Conservation (phyloP, 1,140 invertebrate species). For the Zaprionus camerounensis region DNA sequence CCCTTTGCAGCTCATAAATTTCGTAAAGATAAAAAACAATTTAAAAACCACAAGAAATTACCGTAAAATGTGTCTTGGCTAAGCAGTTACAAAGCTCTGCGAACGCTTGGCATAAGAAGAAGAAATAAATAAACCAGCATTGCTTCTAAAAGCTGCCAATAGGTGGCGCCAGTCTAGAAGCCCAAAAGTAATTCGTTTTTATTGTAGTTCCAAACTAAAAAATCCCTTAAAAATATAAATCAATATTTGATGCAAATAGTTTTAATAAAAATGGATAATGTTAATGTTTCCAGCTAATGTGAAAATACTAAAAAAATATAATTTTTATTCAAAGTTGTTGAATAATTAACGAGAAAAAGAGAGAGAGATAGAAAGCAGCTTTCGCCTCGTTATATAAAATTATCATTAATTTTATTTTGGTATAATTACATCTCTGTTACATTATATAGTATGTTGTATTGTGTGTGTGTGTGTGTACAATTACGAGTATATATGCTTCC, state of each 20-base stretch:
- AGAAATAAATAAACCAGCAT: too few species aligned
- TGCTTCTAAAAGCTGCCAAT: slow-evolving; percentile 19
- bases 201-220: neutral
- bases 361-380: neutral
- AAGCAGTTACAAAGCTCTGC: neutral
- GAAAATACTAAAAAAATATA: neutral
- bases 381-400: slow-evolving; percentile 38
- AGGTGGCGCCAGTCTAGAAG: slow-evolving; percentile 32
- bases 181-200: neutral
- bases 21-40: neutral
- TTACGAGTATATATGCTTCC: slow-evolving; percentile 53
- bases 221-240: neutral
- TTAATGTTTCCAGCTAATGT: neutral
- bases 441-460: slow-evolving; percentile 55
- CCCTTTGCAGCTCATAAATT: slow-evolving; percentile 1
- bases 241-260: neutral
- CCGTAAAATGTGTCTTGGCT: neutral
- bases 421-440: slow-evolving; percentile 74
- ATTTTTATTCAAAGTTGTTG: neutral
- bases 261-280: neutral
- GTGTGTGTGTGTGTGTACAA: slow-evolving; percentile 30
- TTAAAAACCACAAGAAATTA: slow-evolving; percentile 4
- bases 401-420: slow-evolving; percentile 77
- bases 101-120: neutral
- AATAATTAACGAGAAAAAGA: neutral